Evolutionary conservation across 2,888 invertebrate species (phyloP).

Genomic region (Hedychridium roseum): DNA sequence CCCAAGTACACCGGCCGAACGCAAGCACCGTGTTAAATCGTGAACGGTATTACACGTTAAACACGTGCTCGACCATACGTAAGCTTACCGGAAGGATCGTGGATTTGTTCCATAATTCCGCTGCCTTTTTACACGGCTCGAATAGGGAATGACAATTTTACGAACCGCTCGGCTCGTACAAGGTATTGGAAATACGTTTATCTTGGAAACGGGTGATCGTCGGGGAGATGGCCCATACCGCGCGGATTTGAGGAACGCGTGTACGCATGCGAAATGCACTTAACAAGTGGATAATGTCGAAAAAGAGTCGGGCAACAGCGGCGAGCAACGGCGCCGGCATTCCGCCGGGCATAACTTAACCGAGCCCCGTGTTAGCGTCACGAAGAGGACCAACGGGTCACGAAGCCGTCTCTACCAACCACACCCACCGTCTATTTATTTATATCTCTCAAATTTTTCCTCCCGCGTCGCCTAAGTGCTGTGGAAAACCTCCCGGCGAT

Average conservation of each 20-base stretch:
- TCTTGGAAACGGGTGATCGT: too few species aligned
- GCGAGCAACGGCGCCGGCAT: constrained; percentile 34
- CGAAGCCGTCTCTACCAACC: constrained; percentile 55
- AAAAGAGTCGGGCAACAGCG: constrained; percentile 20
- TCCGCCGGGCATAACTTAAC: constrained; percentile 46
- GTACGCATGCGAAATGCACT: too few species aligned
- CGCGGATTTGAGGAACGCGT: too few species aligned
- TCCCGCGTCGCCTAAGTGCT: too few species aligned
- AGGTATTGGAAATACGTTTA: too few species aligned
- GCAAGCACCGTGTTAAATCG: constrained; percentile 40
- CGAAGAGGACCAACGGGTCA: constrained; percentile 51
- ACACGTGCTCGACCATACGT: constrained; percentile 12
- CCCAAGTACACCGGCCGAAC: constrained; percentile 42
- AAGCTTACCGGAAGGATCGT: neutral
- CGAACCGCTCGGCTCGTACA: too few species aligned
- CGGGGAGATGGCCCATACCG: too few species aligned
- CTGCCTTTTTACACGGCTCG: too few species aligned
- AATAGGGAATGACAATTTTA: too few species aligned
- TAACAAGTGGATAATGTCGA: too few species aligned
- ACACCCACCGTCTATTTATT: constrained; percentile 52
- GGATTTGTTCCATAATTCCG: neutral
- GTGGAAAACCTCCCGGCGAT: too few species aligned
- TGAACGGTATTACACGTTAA: constrained; percentile 32
- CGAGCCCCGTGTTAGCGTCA: constrained; percentile 43
- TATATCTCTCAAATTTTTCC: too few species aligned